Evolutionary conservation across 2,888 invertebrate species (phyloP).

Genomic region (Pammene fasciana): DNA sequence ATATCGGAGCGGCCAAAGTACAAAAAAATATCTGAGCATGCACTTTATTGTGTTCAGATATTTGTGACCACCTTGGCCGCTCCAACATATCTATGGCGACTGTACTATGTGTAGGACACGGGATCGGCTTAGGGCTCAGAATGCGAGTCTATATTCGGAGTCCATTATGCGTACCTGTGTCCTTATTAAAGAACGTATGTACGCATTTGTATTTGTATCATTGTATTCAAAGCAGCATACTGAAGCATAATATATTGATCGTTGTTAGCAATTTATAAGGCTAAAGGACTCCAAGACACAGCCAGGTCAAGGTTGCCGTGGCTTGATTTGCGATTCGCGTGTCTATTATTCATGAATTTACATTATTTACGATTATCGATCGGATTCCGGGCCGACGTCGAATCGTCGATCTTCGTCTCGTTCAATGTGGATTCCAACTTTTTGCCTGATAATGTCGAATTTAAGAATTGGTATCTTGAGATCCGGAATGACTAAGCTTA

Average conservation of each 20-base stretch:
- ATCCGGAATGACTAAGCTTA: not conserved
- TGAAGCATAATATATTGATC: conserved; percentile 19
- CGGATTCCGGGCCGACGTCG: conserved; percentile 35
- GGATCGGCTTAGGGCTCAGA: no score
- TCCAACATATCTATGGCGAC: no score
- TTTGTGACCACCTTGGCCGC: no score
- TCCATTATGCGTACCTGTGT: no score
- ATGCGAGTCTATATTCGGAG: no score
- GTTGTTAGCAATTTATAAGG: conserved; percentile 9
- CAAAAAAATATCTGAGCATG: no score
- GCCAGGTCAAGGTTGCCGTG: conserved; percentile 56
- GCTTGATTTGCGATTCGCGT: conserved; percentile 54
- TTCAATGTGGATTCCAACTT: conserved; percentile 4
- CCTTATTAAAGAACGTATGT: no score
- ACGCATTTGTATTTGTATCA: not conserved
- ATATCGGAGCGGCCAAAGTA: no score
- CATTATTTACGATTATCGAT: conserved; percentile 47
- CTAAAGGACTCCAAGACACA: conserved; percentile 27
- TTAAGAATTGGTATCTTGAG: not conserved
- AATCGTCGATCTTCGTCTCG: conserved; percentile 28
- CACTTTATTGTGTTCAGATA: no score
- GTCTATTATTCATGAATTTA: conserved; percentile 53
- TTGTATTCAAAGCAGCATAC: not conserved
- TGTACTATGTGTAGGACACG: no score
- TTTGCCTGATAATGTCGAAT: not conserved